Evolutionary conservation across 2,888 invertebrate species (phyloP), one percentile per base, ranked within the genome.

Genomic region (Andrena minutula): DNA sequence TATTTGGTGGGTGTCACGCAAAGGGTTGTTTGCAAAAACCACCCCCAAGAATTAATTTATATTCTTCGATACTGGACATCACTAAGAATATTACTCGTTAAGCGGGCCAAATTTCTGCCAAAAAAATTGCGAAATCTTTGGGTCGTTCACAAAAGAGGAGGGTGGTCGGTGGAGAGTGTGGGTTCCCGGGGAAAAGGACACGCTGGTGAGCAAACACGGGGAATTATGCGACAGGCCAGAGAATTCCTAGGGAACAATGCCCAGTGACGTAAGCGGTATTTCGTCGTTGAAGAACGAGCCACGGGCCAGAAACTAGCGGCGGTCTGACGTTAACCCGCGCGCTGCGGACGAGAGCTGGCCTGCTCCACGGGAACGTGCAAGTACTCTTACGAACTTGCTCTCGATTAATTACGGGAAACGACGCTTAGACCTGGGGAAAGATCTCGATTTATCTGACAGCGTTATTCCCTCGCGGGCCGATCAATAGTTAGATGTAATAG

Each of bases 211-310:
- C 81, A 83, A 87, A 87, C 77, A 85, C 51, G 79, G 73, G 82
- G 79, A 85, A 87, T 87, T 87, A 87, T 87, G 83, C 79, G 72
- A 72, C 81, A 68, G 66, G 30, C 76, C 79, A 83, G 87, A 81
- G 87, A 85, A 85, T 83, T 85, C 73, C 81, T 23, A 53, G 79
- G 20, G 81, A 85, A 87, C 87, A 87, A 87, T 87, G 79, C 76
- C 58, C 56, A 73, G 76, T 83, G 87, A 87, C 81, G 81, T 87
- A 76, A 87, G 83, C 83, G 83, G 83, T 87, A 87, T 87, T 87
- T 87, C 77, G 77, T 60, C 35, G 56, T 61, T 71, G 87, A 86
- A 83, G 82, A 86, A 86, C 86, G 84, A 79, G 69, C 79, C 85
- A 75, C 77, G 41, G 73, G 71, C 72, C 73, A 65, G 83, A 64